A percentile compares a stretch with the other conserved stretches of the same genome.
These are phyloP conservation scores for Andrena marginata DNA, from an alignment of 2,888 invertebrate species.

Conservation along the genomic window DNA sequence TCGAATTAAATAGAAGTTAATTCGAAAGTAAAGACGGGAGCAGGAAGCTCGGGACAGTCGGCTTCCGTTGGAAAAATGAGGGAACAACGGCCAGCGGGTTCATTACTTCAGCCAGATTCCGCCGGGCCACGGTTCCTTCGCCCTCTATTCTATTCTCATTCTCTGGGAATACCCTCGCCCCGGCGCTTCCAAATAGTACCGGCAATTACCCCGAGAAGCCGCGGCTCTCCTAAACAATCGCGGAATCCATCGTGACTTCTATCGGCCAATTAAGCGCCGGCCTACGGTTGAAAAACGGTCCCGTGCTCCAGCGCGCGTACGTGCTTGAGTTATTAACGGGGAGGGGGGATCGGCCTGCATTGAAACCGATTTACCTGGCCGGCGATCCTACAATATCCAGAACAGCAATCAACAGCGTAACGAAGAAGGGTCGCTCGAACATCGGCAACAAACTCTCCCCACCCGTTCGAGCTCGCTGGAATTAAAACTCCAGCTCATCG, in stretches of 20 bases:
- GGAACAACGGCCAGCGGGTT: conserved; percentile 9
- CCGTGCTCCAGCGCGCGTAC: no score
- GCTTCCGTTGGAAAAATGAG: conserved; percentile 15
- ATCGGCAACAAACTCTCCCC: conserved; percentile 10
- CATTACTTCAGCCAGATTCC: conserved; percentile 31
- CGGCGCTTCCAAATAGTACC: not conserved
- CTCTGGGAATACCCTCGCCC: not conserved
- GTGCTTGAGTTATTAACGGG: not conserved
- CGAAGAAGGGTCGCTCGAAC: conserved; percentile 1
- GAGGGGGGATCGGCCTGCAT: not conserved
- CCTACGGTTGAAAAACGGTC: no score
- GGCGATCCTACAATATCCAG: not conserved
- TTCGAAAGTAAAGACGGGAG: not conserved
- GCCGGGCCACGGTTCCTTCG: conserved; percentile 5
- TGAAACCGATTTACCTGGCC: not conserved
- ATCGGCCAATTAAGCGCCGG: no score
- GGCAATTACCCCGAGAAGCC: not conserved
- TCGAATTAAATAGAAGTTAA: conserved; percentile 35
- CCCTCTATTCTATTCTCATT: conserved; percentile 8
- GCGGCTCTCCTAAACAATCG: no score
- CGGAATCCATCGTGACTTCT: no score
- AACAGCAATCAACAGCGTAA: conserved; percentile 15
- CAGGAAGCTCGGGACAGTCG: not conserved
- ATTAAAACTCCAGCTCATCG: conserved; percentile 29
- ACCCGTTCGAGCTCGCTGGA: not conserved